A percentile compares a stretch with the other conserved stretches of the same genome.
Evolutionary conservation across 2,797 vertebrate species (phyloP).

Genomic region (Pelodytes ibericus): DNA sequence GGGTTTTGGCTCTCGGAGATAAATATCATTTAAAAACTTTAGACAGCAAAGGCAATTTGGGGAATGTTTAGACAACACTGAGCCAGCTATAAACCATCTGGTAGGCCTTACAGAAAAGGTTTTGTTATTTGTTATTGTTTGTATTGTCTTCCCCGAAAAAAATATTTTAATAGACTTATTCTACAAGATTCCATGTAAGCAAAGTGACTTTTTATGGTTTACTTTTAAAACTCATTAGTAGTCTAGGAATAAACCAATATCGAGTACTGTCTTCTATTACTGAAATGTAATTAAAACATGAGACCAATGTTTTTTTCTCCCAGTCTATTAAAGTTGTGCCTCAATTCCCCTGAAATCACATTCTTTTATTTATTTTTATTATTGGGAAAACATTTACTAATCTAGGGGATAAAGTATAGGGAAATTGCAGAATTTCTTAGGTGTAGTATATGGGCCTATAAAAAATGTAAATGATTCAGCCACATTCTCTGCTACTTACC

Average conservation of each 20-base stretch:
- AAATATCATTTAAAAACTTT: too few relatives aligned
- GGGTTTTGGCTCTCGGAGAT: too few relatives aligned
- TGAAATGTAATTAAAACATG: constrained; percentile 38
- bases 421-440: constrained; percentile 38
- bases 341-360: background rate
- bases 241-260: background rate
- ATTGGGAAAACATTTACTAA: constrained; percentile 51
- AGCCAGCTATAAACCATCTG: background rate
- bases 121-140: background rate
- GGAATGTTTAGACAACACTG: background rate
- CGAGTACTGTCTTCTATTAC: constrained; percentile 13
- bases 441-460: constrained; percentile 47
- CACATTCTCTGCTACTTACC: constrained; percentile 16
- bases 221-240: background rate
- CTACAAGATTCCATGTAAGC: background rate
- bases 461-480: constrained; percentile 47
- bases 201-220: background rate
- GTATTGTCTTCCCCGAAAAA: background rate
- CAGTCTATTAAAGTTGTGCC: constrained; percentile 8
- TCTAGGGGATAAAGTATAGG: constrained; percentile 40
- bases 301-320: constrained; percentile 6
- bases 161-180: background rate
- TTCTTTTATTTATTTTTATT: constrained; percentile 11
- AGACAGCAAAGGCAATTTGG: too few relatives aligned
- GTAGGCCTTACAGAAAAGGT: background rate